phyloP scores from a whole-genome alignment of 1,140 invertebrate species.

The Macrobrachium nipponense region DNA sequence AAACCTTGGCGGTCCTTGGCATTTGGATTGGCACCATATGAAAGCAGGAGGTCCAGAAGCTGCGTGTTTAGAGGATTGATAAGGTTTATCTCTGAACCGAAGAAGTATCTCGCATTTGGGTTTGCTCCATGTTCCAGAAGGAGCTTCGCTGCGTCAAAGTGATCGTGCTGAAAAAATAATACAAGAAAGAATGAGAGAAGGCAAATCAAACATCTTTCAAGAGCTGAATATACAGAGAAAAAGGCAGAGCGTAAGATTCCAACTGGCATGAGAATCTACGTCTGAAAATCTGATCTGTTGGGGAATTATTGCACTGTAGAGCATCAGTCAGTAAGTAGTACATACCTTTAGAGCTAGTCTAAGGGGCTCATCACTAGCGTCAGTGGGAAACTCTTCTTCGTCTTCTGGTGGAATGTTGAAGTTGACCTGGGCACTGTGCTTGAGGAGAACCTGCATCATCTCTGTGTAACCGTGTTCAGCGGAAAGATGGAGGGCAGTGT shows the following conservation, averaged over 20 bases:
- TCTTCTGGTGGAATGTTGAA: constrained; percentile 72
- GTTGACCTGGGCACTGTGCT: constrained; percentile 84
- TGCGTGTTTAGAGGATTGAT: constrained; percentile 81
- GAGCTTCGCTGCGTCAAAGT: constrained; percentile 78
- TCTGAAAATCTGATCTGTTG: too few species aligned
- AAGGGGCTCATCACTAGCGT: constrained; percentile 79
- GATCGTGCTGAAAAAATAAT: constrained; percentile 75
- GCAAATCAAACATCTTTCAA: background rate
- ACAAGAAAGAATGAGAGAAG: background rate
- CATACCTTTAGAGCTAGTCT: constrained; percentile 79
- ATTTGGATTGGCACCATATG: constrained; percentile 87
- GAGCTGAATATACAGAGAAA: too few species aligned
- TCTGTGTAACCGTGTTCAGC: constrained; percentile 82
- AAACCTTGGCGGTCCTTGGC: constrained; percentile 85
- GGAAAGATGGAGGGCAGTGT: constrained; percentile 87
- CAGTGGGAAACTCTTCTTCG: constrained; percentile 61
- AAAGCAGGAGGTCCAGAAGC: constrained; percentile 83
- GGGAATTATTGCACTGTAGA: too few species aligned
- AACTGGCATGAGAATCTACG: background rate
- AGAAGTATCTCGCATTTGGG: constrained; percentile 81
- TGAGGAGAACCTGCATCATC: constrained; percentile 76
- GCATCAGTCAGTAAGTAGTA: background rate
- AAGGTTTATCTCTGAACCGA: constrained; percentile 90
- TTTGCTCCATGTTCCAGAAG: constrained; percentile 79
- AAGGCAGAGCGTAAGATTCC: background rate